Percentiles rank a stretch among this genome's conserved stretches.
Evolutionary conservation across 2,888 invertebrate genomes (phyloP).

Genomic region (Calameuta pallipes): DNA sequence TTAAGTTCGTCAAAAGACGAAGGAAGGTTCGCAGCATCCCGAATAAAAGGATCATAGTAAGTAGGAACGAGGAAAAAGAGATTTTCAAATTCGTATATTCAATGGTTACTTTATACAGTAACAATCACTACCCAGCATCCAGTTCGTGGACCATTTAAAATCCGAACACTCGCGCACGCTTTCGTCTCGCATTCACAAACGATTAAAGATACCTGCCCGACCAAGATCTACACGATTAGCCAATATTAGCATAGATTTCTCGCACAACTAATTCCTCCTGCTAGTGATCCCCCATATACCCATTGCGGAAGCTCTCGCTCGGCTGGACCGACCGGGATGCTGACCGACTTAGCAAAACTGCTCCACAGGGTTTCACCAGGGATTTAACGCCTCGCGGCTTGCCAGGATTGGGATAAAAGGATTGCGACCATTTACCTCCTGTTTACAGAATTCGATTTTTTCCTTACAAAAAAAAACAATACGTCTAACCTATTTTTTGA

Average conservation of each 20-base stretch:
- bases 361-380: constrained; percentile 46
- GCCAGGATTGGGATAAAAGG: constrained; percentile 50
- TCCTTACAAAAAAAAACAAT: neutral
- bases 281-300: constrained; percentile 32
- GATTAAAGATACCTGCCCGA: neutral
- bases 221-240: constrained; percentile 23
- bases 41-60: neutral
- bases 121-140: neutral
- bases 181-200: neutral
- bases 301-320: constrained; percentile 49
- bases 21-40: neutral
- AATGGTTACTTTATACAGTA: neutral
- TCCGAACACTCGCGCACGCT: neutral
- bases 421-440: neutral
- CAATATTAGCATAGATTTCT: constrained; percentile 48
- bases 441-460: neutral
- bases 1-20: neutral
- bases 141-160: neutral
- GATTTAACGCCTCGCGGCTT: constrained; percentile 62
- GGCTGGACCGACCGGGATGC: constrained; percentile 41
- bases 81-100: neutral
- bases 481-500: too few relatives aligned
- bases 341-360: constrained; percentile 56
- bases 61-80: neutral
- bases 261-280: constrained; percentile 46